A percentile compares a stretch with the other conserved stretches of the same genome.
Conservation (phyloP, 2,888 invertebrate genomes). For the Aspidiotus rigidus region DNA sequence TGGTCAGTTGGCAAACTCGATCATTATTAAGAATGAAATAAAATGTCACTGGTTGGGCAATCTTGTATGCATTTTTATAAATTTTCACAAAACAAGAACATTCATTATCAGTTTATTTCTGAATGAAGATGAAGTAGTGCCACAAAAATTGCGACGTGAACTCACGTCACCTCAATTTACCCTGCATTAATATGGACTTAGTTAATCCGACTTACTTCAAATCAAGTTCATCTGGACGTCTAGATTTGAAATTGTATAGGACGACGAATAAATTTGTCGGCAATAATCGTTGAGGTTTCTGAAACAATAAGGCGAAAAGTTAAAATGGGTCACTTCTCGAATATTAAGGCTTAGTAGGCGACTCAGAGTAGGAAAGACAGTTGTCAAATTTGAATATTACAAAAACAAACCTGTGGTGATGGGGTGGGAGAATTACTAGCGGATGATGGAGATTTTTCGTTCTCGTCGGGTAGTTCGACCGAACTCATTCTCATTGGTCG, state of each 20-base stretch:
- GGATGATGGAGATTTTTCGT: slow-evolving; percentile 80
- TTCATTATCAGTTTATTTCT: too few relatives aligned
- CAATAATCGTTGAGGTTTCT: slow-evolving; percentile 75
- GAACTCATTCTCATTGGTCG: slow-evolving; percentile 84
- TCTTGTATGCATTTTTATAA: too few relatives aligned
- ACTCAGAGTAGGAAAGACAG: not conserved
- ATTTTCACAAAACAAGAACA: too few relatives aligned
- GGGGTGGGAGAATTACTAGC: slow-evolving; percentile 90
- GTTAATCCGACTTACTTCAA: slow-evolving; percentile 54
- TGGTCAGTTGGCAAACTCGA: too few relatives aligned
- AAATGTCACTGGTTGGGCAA: too few relatives aligned
- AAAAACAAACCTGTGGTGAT: slow-evolving; percentile 54
- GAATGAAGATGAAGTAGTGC: too few relatives aligned
- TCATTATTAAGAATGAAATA: too few relatives aligned
- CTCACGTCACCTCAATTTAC: too few relatives aligned
- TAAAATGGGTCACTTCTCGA: not conserved
- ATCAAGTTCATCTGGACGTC: slow-evolving; percentile 88
- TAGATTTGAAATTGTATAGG: slow-evolving; percentile 86
- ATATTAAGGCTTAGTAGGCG: not conserved
- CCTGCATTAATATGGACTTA: slow-evolving; percentile 1
- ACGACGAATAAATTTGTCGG: slow-evolving; percentile 90
- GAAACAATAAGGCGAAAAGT: slow-evolving; percentile 36
- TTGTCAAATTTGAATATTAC: not conserved
- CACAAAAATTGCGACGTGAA: too few relatives aligned
- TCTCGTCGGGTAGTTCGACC: slow-evolving; percentile 81